Evolutionary conservation across 2,888 invertebrate species (phyloP).

Genomic region (Ophioninae sp.): DNA sequence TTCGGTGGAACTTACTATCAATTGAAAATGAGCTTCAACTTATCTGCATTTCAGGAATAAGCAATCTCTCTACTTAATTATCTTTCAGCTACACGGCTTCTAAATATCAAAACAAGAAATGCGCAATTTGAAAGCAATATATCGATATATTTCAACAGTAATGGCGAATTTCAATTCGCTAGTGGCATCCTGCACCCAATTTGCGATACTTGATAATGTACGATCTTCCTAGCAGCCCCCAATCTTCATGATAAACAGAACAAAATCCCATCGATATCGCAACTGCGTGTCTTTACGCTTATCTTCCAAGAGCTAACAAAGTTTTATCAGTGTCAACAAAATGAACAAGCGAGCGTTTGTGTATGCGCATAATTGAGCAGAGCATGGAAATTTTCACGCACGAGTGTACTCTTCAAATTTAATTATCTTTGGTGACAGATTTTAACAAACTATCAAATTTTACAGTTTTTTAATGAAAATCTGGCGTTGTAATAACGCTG

Average conservation of each 20-base stretch:
- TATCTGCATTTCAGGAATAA: not conserved
- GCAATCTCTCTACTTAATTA: not conserved
- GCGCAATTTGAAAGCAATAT: not conserved
- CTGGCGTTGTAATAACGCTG: not conserved
- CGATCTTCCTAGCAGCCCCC: not conserved
- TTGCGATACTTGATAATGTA: not conserved
- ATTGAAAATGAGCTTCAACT: not conserved
- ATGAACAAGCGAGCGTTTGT: slow-evolving; percentile 3
- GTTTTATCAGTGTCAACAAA: slow-evolving; percentile 48
- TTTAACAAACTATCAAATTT: not conserved
- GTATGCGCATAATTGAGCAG: not conserved
- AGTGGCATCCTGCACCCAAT: not conserved
- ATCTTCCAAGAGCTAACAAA: slow-evolving; percentile 39
- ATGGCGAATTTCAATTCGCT: not conserved
- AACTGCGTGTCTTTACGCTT: slow-evolving; percentile 51
- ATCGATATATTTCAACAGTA: not conserved
- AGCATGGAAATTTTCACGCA: slow-evolving; percentile 1
- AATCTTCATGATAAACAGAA: not conserved
- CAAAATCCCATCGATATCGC: slow-evolving; percentile 23
- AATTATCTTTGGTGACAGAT: not conserved
- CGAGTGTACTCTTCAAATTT: not conserved
- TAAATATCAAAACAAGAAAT: not conserved
- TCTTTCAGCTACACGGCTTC: not conserved
- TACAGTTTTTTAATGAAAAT: not conserved
- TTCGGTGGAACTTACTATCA: not conserved